phyloP scores from a whole-genome alignment of 2,888 invertebrate species.

The Sinopyrophorus schimmeli region DNA sequence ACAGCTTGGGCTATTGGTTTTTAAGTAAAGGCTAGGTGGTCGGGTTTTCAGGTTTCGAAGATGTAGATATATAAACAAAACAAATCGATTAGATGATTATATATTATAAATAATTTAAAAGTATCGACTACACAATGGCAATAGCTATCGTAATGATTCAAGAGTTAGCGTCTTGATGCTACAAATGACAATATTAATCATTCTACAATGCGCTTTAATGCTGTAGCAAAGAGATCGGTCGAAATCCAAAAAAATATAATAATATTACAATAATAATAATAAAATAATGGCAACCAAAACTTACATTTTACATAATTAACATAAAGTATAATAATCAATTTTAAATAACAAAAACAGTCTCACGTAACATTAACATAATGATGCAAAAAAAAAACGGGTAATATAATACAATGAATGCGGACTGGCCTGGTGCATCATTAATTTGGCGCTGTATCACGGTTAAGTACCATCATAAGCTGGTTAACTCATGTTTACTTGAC shows the following conservation, averaged over 20 bases:
- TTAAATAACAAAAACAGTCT: conserved; percentile 40
- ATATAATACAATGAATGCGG: conserved; percentile 33
- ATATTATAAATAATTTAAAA: conserved; percentile 34
- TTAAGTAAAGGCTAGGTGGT: too few relatives aligned
- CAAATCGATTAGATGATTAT: conserved; percentile 31
- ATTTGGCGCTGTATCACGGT: conserved; percentile 36
- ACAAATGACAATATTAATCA: conserved; percentile 29
- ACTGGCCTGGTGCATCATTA: conserved; percentile 39
- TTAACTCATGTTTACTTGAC: conserved; percentile 68
- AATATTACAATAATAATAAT: too few relatives aligned
- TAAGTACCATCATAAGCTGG: conserved; percentile 40
- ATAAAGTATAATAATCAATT: conserved; percentile 35
- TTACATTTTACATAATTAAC: conserved; percentile 35
- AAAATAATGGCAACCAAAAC: conserved; percentile 34
- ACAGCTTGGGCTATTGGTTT: too few relatives aligned
- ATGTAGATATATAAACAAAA: too few relatives aligned
- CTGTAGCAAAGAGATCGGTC: conserved; percentile 31
- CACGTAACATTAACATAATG: conserved; percentile 36
- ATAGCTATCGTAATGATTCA: conserved; percentile 30
- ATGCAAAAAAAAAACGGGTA: conserved; percentile 27
- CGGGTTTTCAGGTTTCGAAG: too few relatives aligned
- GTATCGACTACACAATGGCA: conserved; percentile 33
- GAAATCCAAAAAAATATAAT: too few relatives aligned
- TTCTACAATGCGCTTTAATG: conserved; percentile 26
- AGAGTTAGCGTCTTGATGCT: conserved; percentile 33